phyloP scores from a whole-genome alignment of 1,140 invertebrate species.

The Drosophila miranda region DNA sequence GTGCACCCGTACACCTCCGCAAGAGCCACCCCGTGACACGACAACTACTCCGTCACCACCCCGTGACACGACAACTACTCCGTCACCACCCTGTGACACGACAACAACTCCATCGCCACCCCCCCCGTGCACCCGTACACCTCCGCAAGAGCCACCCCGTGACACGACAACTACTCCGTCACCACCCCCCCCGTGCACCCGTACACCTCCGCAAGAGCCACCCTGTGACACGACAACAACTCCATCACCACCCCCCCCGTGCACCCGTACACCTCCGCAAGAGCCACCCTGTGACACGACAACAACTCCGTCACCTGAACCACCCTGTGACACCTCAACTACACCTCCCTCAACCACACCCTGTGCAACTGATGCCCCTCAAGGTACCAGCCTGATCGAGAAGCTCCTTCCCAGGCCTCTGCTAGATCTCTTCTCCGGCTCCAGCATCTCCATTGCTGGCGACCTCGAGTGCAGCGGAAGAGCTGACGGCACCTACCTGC shows the following conservation, averaged over 20 bases:
- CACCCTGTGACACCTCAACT: neutral
- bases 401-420: constrained; percentile 8
- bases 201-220: neutral
- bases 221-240: constrained; percentile 9
- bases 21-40: too few relatives aligned
- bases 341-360: neutral
- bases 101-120: constrained; percentile 1
- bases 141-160: too few relatives aligned
- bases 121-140: too few relatives aligned
- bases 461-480: constrained; percentile 17
- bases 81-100: neutral
- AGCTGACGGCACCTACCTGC: constrained; percentile 42
- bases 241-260: constrained; percentile 2
- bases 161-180: neutral
- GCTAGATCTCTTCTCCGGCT: constrained; percentile 6
- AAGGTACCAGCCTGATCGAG: neutral
- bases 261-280: neutral
- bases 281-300: neutral
- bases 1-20: neutral
- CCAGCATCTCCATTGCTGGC: neutral
- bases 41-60: too few relatives aligned
- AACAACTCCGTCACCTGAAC: neutral
- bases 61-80: constrained; percentile 10
- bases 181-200: neutral
- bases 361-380: neutral